Evolutionary conservation across 2,888 invertebrate species (phyloP), one percentile per base, ranked within the genome.

Genomic region (Drosophila niveifrons): DNA sequence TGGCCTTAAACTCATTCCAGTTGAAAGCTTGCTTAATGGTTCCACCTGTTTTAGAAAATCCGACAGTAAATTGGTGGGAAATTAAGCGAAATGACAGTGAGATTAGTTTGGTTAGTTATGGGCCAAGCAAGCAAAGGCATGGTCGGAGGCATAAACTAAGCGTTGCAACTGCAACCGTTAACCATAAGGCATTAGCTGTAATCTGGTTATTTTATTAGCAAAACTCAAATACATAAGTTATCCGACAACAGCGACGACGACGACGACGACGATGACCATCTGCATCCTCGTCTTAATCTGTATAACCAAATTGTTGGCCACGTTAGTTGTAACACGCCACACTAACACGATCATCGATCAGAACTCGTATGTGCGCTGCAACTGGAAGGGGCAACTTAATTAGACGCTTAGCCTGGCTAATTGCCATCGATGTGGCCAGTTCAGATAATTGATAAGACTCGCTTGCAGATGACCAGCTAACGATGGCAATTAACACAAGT

Each of bases 341-440:
- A 63, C 61, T 15, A 55, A 58, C 51, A 36, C 59, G 46, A 57
- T 68, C 78, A 82, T 82, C 85, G 82, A 82, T 82, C 85, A 84
- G 80, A 65, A 61, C 70, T 76, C 66, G 80, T 65, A 70, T 66
- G 64, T 66, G 67, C 53, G 41, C 36, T 64, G 56, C 34, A 34
- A 56, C 15, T 71, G 23, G 23, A 23, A 68, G 78, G 72, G 75
- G 82, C 76, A 82, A 81, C 82, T 82, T 85, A 88, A 86, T 86
- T 85, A 88, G 82, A 83, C 85, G 83, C 86, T 88, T 85, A 75
- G 83, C 59, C 75, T 50, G 72, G 75, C 86, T 87, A 82, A 86
- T 82, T 83, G 82, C 88, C 72, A 57, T 44, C 67, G 58, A 71
- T 68, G 62, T 64, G 65, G 69, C 75, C 51, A 66, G 66, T 47